Evolutionary conservation across 2,113 vertebrate species (phyloP), one percentile per base, ranked within the genome.

Genomic region (Osmerus mordax): DNA sequence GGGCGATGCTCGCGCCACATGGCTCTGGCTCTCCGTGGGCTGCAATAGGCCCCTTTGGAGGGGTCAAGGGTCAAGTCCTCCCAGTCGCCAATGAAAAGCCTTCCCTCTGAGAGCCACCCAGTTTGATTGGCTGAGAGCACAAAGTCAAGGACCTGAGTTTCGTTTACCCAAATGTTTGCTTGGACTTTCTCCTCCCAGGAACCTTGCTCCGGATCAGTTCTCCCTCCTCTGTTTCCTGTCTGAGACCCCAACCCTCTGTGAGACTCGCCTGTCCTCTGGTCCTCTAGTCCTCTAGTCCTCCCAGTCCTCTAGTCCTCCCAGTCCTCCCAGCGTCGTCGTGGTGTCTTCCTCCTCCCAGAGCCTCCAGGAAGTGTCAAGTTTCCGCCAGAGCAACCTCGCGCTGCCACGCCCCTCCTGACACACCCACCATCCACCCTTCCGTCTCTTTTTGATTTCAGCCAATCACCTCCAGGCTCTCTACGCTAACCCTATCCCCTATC

Each of bases 51-150:
- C 56, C 70, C 70, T 47, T 58, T 73, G 71, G 76, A 68, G 61
- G 76, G 81, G 79, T 85, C 65, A 85, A 51, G 64, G 71, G 79
- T 84, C 69, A 81, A 41, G 54, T 82, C 81, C 79, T 51, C 75
- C 76, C 78, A 81, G 70, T 28, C 54, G 72, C 68, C 77, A 73
- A 79, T 64, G 36, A 77, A 78, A 82, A 66, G 53, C 74, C 36
- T 75, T 86, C 67, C 73, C 63, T 52, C 51, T 66, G 77, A 55
- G 69, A 68, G 61, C 69, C 66, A 67, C 56, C 58, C 73, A 75
- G 72, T 84, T 79, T 61, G 51, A 21, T 25, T 28, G 21, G 70
- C 47, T 65, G 62, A 69, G 4, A 55, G 55, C 62, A 19, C 29
- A 32, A 58, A 32, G 73, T 68, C 64, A 71, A 69, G 51, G 16